Conservation (phyloP, 2,113 vertebrate genomes). For the Hypanus sabinus region DNA sequence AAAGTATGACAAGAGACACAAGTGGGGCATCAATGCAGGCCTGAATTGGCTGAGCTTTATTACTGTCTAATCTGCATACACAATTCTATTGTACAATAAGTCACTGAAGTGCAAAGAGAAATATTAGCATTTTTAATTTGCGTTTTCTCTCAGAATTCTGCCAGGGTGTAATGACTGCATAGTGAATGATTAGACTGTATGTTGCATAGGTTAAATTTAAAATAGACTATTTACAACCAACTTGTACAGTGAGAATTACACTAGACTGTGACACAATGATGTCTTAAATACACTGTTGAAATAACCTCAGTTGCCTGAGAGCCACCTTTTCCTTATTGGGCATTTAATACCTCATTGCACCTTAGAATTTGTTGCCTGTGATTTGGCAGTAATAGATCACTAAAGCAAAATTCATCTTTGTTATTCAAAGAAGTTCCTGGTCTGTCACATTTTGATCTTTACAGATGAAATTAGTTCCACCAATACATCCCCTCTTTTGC, state of each 20-base stretch:
- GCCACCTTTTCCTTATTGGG: neutral
- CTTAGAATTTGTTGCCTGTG: neutral
- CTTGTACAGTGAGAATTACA: neutral
- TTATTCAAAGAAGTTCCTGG: neutral
- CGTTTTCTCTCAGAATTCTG: neutral
- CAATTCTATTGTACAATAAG: too few relatives aligned
- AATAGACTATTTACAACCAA: neutral
- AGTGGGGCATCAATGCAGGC: too few relatives aligned
- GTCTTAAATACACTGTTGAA: neutral
- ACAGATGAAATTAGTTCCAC: neutral
- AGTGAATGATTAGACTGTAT: neutral
- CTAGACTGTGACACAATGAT: neutral
- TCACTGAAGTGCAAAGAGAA: neutral
- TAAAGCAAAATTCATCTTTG: neutral
- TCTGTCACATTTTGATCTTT: neutral
- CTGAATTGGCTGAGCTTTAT: too few relatives aligned
- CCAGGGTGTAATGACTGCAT: neutral
- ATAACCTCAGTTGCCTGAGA: neutral
- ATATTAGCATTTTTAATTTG: neutral
- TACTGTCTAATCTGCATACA: too few relatives aligned
- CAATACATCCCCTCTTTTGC: neutral
- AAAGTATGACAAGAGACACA: too few relatives aligned
- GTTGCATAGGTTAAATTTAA: neutral
- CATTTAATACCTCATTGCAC: neutral
- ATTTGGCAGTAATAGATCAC: neutral